phyloP scores from a whole-genome alignment of 1,140 invertebrate genomes.

The Trypoxylus dichotomus region DNA sequence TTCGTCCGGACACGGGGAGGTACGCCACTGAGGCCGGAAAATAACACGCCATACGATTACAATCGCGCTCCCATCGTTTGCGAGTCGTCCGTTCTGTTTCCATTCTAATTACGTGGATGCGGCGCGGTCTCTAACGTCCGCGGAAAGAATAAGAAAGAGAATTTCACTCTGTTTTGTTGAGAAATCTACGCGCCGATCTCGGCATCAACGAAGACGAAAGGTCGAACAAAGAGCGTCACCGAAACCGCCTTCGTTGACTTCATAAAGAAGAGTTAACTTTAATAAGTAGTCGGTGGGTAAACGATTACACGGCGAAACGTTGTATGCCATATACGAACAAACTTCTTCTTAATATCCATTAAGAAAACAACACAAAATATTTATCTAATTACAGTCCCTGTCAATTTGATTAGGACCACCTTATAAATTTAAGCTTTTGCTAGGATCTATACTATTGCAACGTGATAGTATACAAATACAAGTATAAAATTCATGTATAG shows the following conservation, averaged over 20 bases:
- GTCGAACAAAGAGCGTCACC: not conserved
- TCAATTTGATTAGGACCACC: too few species aligned
- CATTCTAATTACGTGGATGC: slow-evolving; percentile 14
- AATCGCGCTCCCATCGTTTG: slow-evolving; percentile 20
- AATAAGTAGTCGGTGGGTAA: not conserved
- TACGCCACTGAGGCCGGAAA: slow-evolving; percentile 17
- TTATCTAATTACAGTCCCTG: too few species aligned
- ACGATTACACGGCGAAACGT: not conserved
- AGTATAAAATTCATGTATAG: too few species aligned
- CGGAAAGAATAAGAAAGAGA: not conserved
- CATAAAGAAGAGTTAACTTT: not conserved
- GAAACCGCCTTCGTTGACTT: not conserved
- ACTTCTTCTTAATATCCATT: not conserved
- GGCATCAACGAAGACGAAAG: not conserved
- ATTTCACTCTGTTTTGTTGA: not conserved
- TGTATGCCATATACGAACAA: not conserved
- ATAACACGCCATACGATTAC: slow-evolving; percentile 13
- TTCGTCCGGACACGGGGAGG: slow-evolving; percentile 14
- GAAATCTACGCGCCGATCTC: not conserved
- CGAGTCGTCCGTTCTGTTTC: slow-evolving; percentile 8
- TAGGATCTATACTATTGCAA: too few species aligned
- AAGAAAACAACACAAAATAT: too few species aligned
- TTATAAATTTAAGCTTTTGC: too few species aligned
- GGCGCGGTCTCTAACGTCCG: not conserved
- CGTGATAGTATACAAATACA: too few species aligned